Evolutionary conservation across 2,888 invertebrate species (phyloP).

Genomic region (Melinaea menophilus): DNA sequence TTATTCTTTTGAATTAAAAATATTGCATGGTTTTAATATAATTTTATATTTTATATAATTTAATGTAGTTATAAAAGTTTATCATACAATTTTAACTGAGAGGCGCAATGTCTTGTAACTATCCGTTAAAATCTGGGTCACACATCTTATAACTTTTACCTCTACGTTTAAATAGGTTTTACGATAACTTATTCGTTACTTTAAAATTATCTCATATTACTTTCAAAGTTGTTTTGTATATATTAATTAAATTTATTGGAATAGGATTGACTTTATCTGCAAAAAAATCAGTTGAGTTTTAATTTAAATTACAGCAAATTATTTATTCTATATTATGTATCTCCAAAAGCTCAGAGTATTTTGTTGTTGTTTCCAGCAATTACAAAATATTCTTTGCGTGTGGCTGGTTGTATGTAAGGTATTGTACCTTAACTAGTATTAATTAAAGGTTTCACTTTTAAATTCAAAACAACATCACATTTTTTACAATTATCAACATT

Average conservation of each 20-base stretch:
- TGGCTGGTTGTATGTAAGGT: slow-evolving; percentile 92
- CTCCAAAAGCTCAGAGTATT: slow-evolving; percentile 68
- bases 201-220: not conserved
- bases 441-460: slow-evolving; percentile 65
- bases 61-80: slow-evolving; percentile 6
- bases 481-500: slow-evolving; percentile 66
- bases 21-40: not conserved
- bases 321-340: not conserved
- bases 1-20: not conserved
- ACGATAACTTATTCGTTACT: not conserved
- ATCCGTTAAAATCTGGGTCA: slow-evolving; percentile 8
- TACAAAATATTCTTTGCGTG: slow-evolving; percentile 91
- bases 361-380: slow-evolving; percentile 82
- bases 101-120: not conserved
- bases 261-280: not conserved
- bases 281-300: not conserved
- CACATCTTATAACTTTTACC: not conserved
- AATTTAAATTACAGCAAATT: not conserved
- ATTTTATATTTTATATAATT: slow-evolving; percentile 19
- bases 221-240: not conserved
- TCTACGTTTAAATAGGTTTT: slow-evolving; percentile 1
- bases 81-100: not conserved
- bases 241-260: not conserved
- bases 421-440: slow-evolving; percentile 73
- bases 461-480: slow-evolving; percentile 67